A percentile compares a stretch with the other conserved stretches of the same genome.
Evolutionary conservation across 2,888 invertebrate genomes (phyloP).

Genomic region (Lordiphosa fenestrarum): DNA sequence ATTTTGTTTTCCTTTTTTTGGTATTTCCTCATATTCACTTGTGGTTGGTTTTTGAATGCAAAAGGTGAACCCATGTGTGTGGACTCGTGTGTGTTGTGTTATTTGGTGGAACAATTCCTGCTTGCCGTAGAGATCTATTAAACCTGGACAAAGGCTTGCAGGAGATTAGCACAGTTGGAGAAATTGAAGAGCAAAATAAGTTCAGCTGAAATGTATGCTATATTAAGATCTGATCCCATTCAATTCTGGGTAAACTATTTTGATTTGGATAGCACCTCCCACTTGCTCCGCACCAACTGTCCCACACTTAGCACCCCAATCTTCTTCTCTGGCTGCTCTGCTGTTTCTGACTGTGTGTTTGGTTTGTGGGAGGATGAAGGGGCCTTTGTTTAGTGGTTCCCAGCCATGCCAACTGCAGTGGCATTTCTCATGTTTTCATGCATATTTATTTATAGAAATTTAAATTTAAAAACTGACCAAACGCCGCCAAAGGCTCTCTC

Average conservation of each 20-base stretch:
- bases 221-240: not conserved
- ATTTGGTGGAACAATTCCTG: slow-evolving; percentile 54
- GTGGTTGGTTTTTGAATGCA: slow-evolving; percentile 39
- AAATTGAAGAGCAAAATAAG: slow-evolving; percentile 21
- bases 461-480: slow-evolving; percentile 51
- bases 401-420: slow-evolving; percentile 60
- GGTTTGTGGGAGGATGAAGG: slow-evolving; percentile 2
- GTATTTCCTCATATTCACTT: slow-evolving; percentile 32
- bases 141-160: slow-evolving; percentile 50
- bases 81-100: not conserved
- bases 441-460: slow-evolving; percentile 59
- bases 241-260: no score
- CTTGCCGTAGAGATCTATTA: slow-evolving; percentile 44
- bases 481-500: slow-evolving; percentile 8
- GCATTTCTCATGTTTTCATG: slow-evolving; percentile 26
- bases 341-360: slow-evolving; percentile 20
- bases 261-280: no score
- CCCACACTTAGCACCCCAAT: no score
- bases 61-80: slow-evolving; percentile 28
- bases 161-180: slow-evolving; percentile 31
- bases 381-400: slow-evolving; percentile 59
- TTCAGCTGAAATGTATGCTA: slow-evolving; percentile 6
- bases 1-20: slow-evolving; percentile 12
- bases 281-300: no score
- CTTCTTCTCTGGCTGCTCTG: not conserved